Evolutionary conservation across 1,140 invertebrate genomes (phyloP).

Genomic region (Anthonomus grandis): DNA sequence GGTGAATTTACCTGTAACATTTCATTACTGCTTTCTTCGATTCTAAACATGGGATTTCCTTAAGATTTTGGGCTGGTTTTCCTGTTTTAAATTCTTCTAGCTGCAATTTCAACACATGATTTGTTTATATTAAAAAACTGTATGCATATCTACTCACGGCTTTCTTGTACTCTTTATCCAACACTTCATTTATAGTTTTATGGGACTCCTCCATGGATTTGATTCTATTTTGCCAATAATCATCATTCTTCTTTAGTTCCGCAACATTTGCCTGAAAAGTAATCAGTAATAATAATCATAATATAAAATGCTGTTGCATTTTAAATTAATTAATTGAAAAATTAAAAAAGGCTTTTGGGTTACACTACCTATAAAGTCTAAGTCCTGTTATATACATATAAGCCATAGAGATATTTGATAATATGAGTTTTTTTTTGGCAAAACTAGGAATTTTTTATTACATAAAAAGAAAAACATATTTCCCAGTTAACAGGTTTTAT

Average conservation of each 20-base stretch:
- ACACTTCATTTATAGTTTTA: slow-evolving; percentile 50
- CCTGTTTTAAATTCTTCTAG: slow-evolving; percentile 33
- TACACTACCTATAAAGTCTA: no score
- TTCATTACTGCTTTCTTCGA: slow-evolving; percentile 38
- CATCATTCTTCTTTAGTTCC: slow-evolving; percentile 48
- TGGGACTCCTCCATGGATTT: slow-evolving; percentile 52
- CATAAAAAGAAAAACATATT: no score
- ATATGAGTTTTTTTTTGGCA: no score
- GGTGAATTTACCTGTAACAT: slow-evolving; percentile 36
- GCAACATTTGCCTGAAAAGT: slow-evolving; percentile 32
- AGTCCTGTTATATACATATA: background rate
- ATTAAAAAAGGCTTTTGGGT: no score
- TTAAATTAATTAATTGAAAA: no score
- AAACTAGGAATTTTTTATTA: no score
- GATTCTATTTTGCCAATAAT: slow-evolving; percentile 55
- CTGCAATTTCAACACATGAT: slow-evolving; percentile 22
- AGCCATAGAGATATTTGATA: background rate
- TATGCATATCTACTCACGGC: slow-evolving; percentile 40
- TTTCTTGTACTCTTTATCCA: slow-evolving; percentile 55
- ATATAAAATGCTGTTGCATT: no score
- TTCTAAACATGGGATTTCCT: slow-evolving; percentile 37
- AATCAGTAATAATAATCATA: background rate
- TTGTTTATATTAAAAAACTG: background rate
- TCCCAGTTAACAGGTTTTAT: no score
- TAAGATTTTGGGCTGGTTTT: slow-evolving; percentile 18